Base-by-base conservation (phyloP, 2,888 invertebrate genomes). In the Nephrotoma appendiculata region DNA sequence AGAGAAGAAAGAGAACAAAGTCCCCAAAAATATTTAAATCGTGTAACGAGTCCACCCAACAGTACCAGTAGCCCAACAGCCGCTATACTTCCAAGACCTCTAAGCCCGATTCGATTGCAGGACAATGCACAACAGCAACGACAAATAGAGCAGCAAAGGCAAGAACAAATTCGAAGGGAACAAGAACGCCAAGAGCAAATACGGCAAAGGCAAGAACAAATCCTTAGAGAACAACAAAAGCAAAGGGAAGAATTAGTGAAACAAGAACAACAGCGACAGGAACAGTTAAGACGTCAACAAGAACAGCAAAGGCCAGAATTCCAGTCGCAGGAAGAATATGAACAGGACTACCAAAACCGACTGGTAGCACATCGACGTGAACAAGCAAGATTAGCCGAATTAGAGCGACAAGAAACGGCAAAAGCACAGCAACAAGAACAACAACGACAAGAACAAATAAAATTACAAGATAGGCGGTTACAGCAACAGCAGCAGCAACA, bases 231-330 rank as follows among this genome's bases (percentile, higher is more conserved):
- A 87, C 90, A 90, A 52, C 89, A 88, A 87, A 89, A 89, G 86
- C 91, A 89, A 86, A 89, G 90, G 41, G 89, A 89, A 31, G 88
- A 88, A 57, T 88, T 88, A 5, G 93, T 93, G 6, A 93, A 93
- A 88, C 89, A 93, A 87, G 92, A 93, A 15, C 92, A 93, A 88
- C 92, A 93, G 84, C 93, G 93, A 89, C 92, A 87, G 87, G 88
- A 89, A 43, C 89, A 87, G 45, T 88, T 86, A 87, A 89, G 88
- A 86, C 88, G 87, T 84, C 89, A 89, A 87, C 89, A 89, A 41
- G 89, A 88, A 85, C 89, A 89, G 57, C 89, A 89, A 86, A 89
- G 89, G 86, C 90, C 89, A 87, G 89, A 88, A 84, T 88, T 88
- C 87, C 88, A 88, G 85, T 87, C 11, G 87, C 87, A 83, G 41